A percentile compares a stretch with the other conserved stretches of the same genome.
Evolutionary conservation across 2,797 vertebrate genomes (phyloP).

Genomic region (Chelon auratus): DNA sequence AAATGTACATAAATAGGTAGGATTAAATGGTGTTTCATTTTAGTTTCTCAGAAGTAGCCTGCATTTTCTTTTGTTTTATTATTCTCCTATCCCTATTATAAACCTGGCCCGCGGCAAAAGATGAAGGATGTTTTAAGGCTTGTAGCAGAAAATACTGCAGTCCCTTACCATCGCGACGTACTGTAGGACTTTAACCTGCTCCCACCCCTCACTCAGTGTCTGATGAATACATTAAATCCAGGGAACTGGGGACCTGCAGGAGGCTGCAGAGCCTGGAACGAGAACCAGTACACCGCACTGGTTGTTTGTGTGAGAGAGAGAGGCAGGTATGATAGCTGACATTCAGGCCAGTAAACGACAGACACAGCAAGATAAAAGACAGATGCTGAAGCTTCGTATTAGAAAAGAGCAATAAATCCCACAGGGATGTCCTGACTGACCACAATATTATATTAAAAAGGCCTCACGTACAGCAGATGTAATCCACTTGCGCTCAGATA

Average conservation of each 20-base stretch:
- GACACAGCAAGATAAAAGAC: conserved; percentile 40
- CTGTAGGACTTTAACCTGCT: conserved; percentile 66
- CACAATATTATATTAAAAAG: conserved; percentile 41
- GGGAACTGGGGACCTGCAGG: conserved; percentile 53
- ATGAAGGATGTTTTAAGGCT: conserved; percentile 59
- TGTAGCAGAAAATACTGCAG: conserved; percentile 74
- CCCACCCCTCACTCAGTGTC: conserved; percentile 54
- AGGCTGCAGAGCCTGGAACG: conserved; percentile 54
- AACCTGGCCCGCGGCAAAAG: conserved; percentile 33
- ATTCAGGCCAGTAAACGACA: conserved; percentile 67
- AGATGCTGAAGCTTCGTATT: conserved; percentile 56
- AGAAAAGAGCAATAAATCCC: conserved; percentile 72
- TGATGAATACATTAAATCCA: conserved; percentile 74
- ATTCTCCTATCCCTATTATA: conserved; percentile 26
- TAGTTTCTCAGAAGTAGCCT: conserved; percentile 51
- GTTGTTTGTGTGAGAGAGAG: background rate
- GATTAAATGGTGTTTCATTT: conserved; percentile 45
- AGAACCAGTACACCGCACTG: conserved; percentile 34
- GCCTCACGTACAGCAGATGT: conserved; percentile 43
- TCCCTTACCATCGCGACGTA: conserved; percentile 69
- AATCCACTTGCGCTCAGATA: conserved; percentile 39
- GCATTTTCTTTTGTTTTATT: conserved; percentile 16
- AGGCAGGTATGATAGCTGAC: conserved; percentile 59
- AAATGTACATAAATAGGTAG: conserved; percentile 51
- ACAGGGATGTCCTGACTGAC: conserved; percentile 33